Percentiles rank a stretch among this genome's conserved stretches.
Conservation (phyloP, 2,888 invertebrate species). For the Sycophila texana region DNA sequence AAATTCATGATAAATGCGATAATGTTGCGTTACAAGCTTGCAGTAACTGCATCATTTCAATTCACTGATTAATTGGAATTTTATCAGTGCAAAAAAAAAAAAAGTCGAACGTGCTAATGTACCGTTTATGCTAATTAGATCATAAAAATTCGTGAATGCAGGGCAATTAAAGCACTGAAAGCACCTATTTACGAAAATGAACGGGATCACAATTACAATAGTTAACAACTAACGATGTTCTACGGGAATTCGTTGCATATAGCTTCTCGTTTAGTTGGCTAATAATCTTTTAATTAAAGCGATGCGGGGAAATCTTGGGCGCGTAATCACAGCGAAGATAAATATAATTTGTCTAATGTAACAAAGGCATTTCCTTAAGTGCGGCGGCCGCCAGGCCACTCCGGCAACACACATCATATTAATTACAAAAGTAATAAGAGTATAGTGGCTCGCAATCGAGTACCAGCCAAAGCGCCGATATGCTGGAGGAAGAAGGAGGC, state of each 20-base stretch:
- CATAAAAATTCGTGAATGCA: neutral
- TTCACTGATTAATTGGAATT: no score
- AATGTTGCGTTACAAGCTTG: neutral
- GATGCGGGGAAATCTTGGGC: constrained; percentile 2
- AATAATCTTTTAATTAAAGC: constrained; percentile 26
- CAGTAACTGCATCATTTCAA: neutral
- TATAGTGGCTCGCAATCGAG: neutral
- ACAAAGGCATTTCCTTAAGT: constrained; percentile 19
- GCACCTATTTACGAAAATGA: no score
- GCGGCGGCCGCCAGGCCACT: neutral
- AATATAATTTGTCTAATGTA: constrained; percentile 48
- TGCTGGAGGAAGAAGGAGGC: no score
- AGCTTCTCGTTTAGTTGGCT: constrained; percentile 3
- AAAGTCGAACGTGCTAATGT: neutral
- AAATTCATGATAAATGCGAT: neutral
- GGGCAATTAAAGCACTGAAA: no score
- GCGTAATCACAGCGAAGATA: constrained; percentile 29
- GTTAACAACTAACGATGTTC: neutral
- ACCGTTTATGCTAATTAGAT: neutral
- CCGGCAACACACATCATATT: constrained; percentile 29
- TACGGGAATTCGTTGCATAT: neutral
- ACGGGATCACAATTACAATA: neutral
- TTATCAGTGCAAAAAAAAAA: no score
- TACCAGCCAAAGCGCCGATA: no score
- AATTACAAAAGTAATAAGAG: constrained; percentile 45